Percentiles rank a stretch among this genome's conserved stretches.
phyloP scores from a whole-genome alignment of 1,140 invertebrate species.

The Diploscapter pachys region DNA sequence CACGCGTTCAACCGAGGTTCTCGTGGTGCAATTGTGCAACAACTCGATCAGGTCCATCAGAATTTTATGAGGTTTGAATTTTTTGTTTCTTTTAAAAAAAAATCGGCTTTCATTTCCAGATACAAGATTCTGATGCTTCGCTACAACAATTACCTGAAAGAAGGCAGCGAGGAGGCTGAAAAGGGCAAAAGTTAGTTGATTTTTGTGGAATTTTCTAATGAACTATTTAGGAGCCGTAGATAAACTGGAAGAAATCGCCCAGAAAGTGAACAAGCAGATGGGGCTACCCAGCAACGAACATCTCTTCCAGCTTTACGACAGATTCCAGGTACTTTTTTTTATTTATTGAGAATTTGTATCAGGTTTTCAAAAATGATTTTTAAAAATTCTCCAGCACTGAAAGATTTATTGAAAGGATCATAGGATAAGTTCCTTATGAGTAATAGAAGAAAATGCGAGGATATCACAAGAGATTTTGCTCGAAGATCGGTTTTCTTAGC shows the following conservation, averaged over 20 bases:
- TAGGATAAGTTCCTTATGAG: not conserved
- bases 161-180: slow-evolving; percentile 9
- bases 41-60: slow-evolving; percentile 32
- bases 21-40: slow-evolving; percentile 21
- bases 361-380: not conserved
- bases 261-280: slow-evolving; percentile 27
- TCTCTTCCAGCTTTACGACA: slow-evolving; percentile 17
- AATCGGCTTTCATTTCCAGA: not conserved
- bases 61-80: slow-evolving; percentile 22
- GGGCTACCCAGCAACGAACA: slow-evolving; percentile 21
- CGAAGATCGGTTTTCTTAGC: not conserved
- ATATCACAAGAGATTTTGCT: not conserved
- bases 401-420: not conserved
- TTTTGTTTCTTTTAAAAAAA: too few species aligned
- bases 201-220: too few species aligned
- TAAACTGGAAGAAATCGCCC: slow-evolving; percentile 20
- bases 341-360: not conserved
- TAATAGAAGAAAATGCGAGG: not conserved
- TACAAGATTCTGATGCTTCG: slow-evolving; percentile 29
- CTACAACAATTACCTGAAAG: slow-evolving; percentile 19
- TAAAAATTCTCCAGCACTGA: not conserved
- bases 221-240: slow-evolving; percentile 1
- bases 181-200: not conserved
- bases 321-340: slow-evolving; percentile 19
- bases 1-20: slow-evolving; percentile 25